Base-by-base conservation (phyloP, 2,888 invertebrate genomes). In the Hirtodrosophila cameraria region DNA sequence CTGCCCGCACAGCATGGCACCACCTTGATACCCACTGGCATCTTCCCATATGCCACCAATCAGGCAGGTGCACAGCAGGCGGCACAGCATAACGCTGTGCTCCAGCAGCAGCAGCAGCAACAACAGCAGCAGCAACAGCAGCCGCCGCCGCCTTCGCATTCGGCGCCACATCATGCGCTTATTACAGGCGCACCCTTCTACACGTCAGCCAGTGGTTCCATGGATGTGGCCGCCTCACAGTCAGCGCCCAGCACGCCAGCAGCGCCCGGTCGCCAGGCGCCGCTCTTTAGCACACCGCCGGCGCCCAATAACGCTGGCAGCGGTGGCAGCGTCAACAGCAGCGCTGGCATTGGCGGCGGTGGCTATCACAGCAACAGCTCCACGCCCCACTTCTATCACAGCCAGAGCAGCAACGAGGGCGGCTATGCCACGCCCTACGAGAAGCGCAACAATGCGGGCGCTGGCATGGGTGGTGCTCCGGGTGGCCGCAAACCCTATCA, bases 171-270 rank as follows among this genome's bases (percentile, higher is more conserved):
- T 67, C 89, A 89, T 70, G 86, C 90, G 72, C 88, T 91, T 73
- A 90, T 91, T 68, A 89, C 89, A 18, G 75, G 86, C 8, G 42
- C 75, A 4, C 89, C 90, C 11, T 78, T 88, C 59, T 90, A 88
- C n/a, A 74, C 89, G 6, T 81, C 89, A 11, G 74, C 83, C 27
- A 61, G 67, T n/a, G 71, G 61, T 0, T 23, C 46, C 9, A 70
- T 69, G 58, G 81, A 76, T 43, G 85, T 55, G 15, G 65, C 46
- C 0, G 73, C 87, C 2, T 89, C 90, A 1, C 91, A 91, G 52
- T 91, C 91, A 25, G 89, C 91, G 15, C 90, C 91, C 3, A 90
- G 90, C 49, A 91, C 91, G n/a, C 91, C 91, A 13, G 86, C 80
- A 1, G 76, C 77, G 7, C 87, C 82, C 1, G 82, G 78, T 0